Evolutionary conservation across 2,113 vertebrate genomes (phyloP).

Genomic region (Menura novaehollandiae): DNA sequence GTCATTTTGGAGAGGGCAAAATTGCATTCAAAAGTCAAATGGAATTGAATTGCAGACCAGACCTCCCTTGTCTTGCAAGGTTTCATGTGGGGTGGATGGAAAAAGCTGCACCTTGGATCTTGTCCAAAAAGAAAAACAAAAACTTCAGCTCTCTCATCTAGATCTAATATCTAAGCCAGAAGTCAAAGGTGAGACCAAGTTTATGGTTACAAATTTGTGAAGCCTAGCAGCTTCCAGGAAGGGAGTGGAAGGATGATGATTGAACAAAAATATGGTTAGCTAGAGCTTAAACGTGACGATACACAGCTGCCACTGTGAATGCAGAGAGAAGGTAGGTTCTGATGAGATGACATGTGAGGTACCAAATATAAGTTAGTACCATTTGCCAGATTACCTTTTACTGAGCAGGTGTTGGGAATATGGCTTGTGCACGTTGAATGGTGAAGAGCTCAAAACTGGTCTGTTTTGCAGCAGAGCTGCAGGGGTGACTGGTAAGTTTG

Average conservation of each 20-base stretch:
- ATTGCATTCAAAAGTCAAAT: not conserved
- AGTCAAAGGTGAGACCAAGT: not conserved
- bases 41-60: not conserved
- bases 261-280: not conserved
- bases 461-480: not conserved
- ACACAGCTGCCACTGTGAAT: not conserved
- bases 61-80: not conserved
- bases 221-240: not conserved
- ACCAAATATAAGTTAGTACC: not conserved
- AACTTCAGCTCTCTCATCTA: not conserved
- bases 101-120: not conserved
- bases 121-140: not conserved
- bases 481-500: not conserved
- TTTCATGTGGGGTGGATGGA: not conserved
- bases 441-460: not conserved
- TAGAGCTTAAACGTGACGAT: not conserved
- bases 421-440: not conserved
- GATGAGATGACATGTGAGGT: not conserved
- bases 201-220: not conserved
- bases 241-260: not conserved
- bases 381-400: not conserved
- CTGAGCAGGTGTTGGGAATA: not conserved
- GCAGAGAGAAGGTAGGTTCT: not conserved
- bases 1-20: not conserved
- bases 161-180: not conserved